These are phyloP conservation scores for Vimba vimba DNA, from an alignment of 2,113 vertebrate species.

Conservation along the genomic window DNA sequence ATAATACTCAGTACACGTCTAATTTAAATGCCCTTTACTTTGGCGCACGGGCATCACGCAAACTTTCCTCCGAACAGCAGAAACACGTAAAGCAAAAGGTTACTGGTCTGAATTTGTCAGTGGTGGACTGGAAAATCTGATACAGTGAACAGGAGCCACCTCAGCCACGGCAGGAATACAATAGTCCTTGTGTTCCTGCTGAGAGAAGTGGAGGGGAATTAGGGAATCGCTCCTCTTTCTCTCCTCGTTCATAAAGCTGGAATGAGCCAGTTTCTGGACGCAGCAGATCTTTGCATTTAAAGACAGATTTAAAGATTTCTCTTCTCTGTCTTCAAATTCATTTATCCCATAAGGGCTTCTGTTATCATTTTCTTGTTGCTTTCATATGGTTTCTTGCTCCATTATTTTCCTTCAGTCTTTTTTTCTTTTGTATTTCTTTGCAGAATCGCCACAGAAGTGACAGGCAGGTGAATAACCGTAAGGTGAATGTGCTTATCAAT, in stretches of 20 bases:
- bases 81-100: constrained; percentile 9
- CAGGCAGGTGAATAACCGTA: constrained; percentile 91
- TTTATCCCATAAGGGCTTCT: not conserved
- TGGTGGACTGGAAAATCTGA: constrained; percentile 46
- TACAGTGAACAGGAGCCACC: constrained; percentile 51
- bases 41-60: not conserved
- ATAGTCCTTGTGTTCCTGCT: constrained; percentile 46
- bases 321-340: not conserved
- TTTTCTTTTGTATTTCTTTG: constrained; percentile 43
- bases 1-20: not conserved
- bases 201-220: not conserved
- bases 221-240: constrained; percentile 8
- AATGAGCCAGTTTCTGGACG: not conserved
- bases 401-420: not conserved
- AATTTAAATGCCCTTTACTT: constrained; percentile 41
- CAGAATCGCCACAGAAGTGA: constrained; percentile 93
- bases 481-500: constrained; percentile 84
- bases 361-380: not conserved
- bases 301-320: not conserved
- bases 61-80: not conserved
- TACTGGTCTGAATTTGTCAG: not conserved
- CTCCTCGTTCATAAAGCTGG: constrained; percentile 10
- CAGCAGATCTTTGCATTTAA: not conserved
- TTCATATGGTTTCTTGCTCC: not conserved
- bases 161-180: constrained; percentile 54